Base-by-base conservation (phyloP, 1,140 invertebrate species). In the Papilio glaucus region DNA sequence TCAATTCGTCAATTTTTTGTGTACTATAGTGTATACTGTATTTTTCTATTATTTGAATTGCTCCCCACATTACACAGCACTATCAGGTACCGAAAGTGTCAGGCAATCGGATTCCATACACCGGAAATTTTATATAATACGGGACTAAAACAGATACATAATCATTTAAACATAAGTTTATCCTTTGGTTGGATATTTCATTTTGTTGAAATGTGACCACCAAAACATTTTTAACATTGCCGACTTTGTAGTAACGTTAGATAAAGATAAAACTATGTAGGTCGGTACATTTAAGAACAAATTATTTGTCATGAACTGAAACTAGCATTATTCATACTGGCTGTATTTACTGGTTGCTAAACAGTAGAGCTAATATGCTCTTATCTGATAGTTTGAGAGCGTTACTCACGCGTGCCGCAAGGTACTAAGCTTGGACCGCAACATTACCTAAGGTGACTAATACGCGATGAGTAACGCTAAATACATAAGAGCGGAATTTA, bases 361-460 rank as follows among this genome's bases (percentile, higher is more conserved):
- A 81, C 69, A 65, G 76, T 77, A 77, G 53, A 79, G 71, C 78
- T 75, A 79, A 76, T 72, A 75, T 67, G 53, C 37, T 26, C 71
- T 83, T 85, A 85, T 85, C 83, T 71, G 79, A 85, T 85, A 78
- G 15, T 21, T 37, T 72, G 72, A 75, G 71, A 57, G 29, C 53
- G 41, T 79, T 79, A 79, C 71, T 79, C 76, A 80, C 73, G 63
- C 49, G 37, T 75, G 26, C 69, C 67, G 42, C 13, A 70, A 71
- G 69, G 69, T 70, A 65, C 68, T 42, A 37, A 68, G 73, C 29
- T 68, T 37, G 24, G 53, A 67, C 63, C 61, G 61, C 61, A 67
- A 26, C 33, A 75, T 74, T 70, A 74, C 29, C 41, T 18, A 65
- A 29, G 38, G 21, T 74, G 70, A 75, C 49, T 75, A 75, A 75